Conservation (phyloP, 2,797 vertebrate species). For the Lagodon rhomboides region DNA sequence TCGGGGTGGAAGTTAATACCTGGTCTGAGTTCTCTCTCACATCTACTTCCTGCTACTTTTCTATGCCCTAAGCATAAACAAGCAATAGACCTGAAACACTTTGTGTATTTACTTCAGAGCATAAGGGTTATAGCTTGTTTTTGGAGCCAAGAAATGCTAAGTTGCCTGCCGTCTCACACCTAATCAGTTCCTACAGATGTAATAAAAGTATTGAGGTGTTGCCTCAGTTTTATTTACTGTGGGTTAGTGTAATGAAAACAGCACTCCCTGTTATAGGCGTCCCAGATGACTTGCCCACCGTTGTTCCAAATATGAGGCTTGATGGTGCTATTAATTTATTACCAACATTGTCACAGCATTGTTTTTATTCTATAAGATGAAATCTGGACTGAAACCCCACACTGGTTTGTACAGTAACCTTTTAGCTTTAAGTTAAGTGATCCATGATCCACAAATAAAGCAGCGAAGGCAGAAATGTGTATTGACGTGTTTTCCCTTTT, state of each 20-base stretch:
- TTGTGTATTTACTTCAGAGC: conserved; percentile 19
- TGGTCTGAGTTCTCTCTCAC: too few species aligned
- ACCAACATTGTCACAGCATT: neutral
- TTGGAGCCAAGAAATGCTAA: conserved; percentile 11
- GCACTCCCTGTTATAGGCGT: neutral
- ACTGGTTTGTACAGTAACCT: neutral
- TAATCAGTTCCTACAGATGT: conserved; percentile 21
- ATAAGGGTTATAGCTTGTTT: conserved; percentile 17
- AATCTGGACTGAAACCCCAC: neutral
- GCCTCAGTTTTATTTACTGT: conserved; percentile 23
- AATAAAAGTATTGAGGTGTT: conserved; percentile 25
- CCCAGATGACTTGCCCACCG: neutral
- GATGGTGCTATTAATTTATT: conserved; percentile 1
- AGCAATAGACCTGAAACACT: conserved; percentile 29
- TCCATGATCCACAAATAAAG: neutral
- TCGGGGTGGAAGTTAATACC: too few species aligned
- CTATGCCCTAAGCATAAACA: conserved; percentile 45
- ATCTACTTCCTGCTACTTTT: conserved; percentile 20
- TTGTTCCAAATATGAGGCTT: conserved; percentile 2
- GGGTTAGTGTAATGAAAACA: conserved; percentile 7
- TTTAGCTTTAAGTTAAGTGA: conserved; percentile 1
- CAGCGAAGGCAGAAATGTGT: conserved; percentile 9
- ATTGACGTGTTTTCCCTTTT: conserved; percentile 32
- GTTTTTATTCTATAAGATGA: neutral
- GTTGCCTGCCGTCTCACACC: neutral